phyloP scores from a whole-genome alignment of 2,113 vertebrate species.

The Chlorocebus sabaeus region DNA sequence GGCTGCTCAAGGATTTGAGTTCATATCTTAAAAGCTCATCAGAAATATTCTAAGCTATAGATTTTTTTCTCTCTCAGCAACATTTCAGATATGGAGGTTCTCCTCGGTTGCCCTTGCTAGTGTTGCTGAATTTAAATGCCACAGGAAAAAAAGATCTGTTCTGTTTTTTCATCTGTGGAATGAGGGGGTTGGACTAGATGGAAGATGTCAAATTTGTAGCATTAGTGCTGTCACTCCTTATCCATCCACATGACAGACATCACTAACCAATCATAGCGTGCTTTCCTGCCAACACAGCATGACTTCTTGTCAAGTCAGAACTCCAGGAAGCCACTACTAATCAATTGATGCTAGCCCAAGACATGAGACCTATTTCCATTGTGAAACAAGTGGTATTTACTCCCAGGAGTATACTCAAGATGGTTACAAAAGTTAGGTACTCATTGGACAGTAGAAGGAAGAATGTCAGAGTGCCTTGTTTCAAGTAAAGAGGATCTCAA shows the following conservation, averaged over 20 bases:
- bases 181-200: background rate
- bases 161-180: constrained; percentile 31
- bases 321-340: background rate
- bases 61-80: constrained; percentile 55
- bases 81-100: constrained; percentile 54
- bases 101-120: constrained; percentile 58
- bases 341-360: background rate
- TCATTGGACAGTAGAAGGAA: background rate
- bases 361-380: constrained; percentile 17
- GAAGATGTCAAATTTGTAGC: constrained; percentile 35
- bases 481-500: background rate
- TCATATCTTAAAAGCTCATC: constrained; percentile 64
- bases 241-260: constrained; percentile 43
- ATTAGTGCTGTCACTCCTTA: background rate
- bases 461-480: background rate
- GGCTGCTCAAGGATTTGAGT: constrained; percentile 8
- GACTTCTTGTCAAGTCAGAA: constrained; percentile 40
- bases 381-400: background rate
- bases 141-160: constrained; percentile 35
- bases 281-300: background rate
- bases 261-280: constrained; percentile 50
- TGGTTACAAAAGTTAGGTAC: background rate
- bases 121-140: constrained; percentile 58
- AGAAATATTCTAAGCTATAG: constrained; percentile 61
- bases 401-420: background rate